These are phyloP conservation scores for Pollenia angustigena DNA, from an alignment of 2,888 invertebrate species.

Conservation along the genomic window DNA sequence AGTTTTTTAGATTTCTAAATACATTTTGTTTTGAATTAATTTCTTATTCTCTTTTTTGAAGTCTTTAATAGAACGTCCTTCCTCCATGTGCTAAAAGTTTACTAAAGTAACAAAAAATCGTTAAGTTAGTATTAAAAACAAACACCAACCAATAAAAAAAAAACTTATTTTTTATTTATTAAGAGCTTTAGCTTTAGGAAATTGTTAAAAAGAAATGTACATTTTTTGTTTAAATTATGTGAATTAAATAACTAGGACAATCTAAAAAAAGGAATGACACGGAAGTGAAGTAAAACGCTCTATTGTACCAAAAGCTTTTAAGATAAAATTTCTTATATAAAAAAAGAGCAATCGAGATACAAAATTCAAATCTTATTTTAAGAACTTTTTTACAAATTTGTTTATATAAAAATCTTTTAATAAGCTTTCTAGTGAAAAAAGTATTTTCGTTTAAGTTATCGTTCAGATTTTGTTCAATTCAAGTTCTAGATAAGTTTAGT, in stretches of 20 bases:
- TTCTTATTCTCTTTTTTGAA: background rate
- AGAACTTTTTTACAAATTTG: too few relatives aligned
- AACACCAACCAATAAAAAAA: slow-evolving; percentile 18
- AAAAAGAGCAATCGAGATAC: too few relatives aligned
- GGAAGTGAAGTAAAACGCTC: background rate
- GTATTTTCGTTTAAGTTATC: too few relatives aligned
- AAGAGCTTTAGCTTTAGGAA: slow-evolving; percentile 53
- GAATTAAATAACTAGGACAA: background rate
- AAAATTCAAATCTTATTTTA: too few relatives aligned
- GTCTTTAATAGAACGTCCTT: slow-evolving; percentile 43
- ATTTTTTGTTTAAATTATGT: slow-evolving; percentile 33
- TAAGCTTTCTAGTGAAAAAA: too few relatives aligned
- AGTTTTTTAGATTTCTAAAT: background rate
- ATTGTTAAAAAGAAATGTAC: slow-evolving; percentile 22
- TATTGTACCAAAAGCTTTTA: background rate
- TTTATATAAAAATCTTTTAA: too few relatives aligned
- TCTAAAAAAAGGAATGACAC: background rate
- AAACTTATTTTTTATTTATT: slow-evolving; percentile 44
- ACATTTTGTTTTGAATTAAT: background rate
- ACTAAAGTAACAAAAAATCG: slow-evolving; percentile 33
- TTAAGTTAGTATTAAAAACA: slow-evolving; percentile 17
- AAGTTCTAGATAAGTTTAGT: too few relatives aligned
- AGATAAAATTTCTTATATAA: background rate
- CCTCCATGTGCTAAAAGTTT: slow-evolving; percentile 82
- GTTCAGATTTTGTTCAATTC: too few relatives aligned